phyloP scores from a whole-genome alignment of 1,140 invertebrate genomes.

The Calliopsis andreniformis region DNA sequence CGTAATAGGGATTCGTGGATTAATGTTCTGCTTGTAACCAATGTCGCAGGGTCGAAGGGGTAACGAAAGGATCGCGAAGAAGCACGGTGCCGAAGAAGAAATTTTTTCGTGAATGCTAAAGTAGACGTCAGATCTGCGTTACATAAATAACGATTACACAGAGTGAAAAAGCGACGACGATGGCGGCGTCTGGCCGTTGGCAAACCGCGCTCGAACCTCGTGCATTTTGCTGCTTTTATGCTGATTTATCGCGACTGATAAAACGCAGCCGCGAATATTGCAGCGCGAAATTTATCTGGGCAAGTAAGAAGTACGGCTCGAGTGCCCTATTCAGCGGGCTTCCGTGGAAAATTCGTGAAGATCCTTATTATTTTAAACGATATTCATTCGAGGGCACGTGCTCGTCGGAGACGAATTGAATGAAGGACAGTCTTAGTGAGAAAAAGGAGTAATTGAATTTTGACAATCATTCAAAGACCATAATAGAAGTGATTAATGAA shows the following conservation, averaged over 20 bases:
- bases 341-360: background rate
- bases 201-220: conserved; percentile 32
- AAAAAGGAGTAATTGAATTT: too few species aligned
- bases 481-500: too few species aligned
- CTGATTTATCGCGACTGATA: conserved; percentile 64
- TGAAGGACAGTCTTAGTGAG: background rate
- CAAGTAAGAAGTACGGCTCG: conserved; percentile 19
- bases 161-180: conserved; percentile 16
- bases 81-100: conserved; percentile 1
- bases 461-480: too few species aligned
- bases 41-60: background rate
- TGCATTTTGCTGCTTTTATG: conserved; percentile 52
- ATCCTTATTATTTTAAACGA: conserved; percentile 9
- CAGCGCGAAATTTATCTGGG: conserved; percentile 38
- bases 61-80: background rate
- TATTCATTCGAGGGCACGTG: background rate
- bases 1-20: conserved; percentile 1
- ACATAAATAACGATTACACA: conserved; percentile 65
- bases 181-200: background rate
- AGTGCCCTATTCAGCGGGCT: conserved; percentile 10
- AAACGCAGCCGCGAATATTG: conserved; percentile 51
- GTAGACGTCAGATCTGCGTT: conserved; percentile 49
- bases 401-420: background rate
- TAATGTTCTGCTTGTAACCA: background rate
- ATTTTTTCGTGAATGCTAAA: conserved; percentile 45